phyloP scores from a whole-genome alignment of 2,113 vertebrate genomes.

The Anseranas semipalmata region DNA sequence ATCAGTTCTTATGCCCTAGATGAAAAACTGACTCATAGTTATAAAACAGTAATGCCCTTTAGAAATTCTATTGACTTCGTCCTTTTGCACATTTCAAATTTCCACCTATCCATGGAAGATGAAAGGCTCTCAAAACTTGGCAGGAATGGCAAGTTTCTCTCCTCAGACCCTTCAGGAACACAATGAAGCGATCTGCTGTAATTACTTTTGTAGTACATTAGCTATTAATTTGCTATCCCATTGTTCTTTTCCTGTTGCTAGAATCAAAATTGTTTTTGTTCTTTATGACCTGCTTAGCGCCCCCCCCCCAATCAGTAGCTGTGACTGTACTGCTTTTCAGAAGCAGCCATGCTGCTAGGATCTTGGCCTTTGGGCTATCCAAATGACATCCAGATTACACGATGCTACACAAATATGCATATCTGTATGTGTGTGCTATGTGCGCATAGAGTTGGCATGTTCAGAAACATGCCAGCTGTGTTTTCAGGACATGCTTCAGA shows the following conservation, averaged over 20 bases:
- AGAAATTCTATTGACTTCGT: background rate
- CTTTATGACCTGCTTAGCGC: background rate
- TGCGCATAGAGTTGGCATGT: background rate
- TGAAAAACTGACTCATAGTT: constrained; percentile 10
- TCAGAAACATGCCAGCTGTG: background rate
- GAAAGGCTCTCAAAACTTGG: background rate
- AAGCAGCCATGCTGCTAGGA: background rate
- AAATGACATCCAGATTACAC: background rate
- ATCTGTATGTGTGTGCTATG: rapidly evolving
- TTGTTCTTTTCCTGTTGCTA: background rate
- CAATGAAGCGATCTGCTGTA: background rate
- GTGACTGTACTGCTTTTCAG: background rate
- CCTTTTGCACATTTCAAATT: background rate
- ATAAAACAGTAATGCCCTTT: background rate
- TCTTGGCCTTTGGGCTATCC: background rate
- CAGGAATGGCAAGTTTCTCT: background rate
- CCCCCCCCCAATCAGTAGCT: background rate
- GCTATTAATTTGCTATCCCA: background rate
- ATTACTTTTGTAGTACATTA: background rate
- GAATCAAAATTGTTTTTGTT: background rate
- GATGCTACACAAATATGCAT: rapidly evolving
- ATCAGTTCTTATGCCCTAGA: background rate
- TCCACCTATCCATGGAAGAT: background rate
- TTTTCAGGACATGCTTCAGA: background rate
- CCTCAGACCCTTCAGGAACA: background rate